These are phyloP conservation scores for Melipona beecheii DNA, from an alignment of 2,888 invertebrate species.

Conservation along the genomic window DNA sequence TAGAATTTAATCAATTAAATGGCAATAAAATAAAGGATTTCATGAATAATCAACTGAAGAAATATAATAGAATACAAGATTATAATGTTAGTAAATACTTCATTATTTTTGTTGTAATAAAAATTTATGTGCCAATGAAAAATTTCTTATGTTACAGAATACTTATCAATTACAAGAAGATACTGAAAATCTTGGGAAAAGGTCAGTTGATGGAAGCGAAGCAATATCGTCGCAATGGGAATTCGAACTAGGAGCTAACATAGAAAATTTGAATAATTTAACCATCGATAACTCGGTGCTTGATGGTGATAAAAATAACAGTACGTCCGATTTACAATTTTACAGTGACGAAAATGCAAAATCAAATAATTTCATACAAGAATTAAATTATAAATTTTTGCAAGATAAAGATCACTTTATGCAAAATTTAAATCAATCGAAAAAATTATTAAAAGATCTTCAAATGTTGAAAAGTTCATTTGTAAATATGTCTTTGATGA, in stretches of 20 bases:
- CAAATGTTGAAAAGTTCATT: constrained; percentile 28
- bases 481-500: constrained; percentile 13
- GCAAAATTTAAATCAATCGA: constrained; percentile 38
- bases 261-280: constrained; percentile 90
- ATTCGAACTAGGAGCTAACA: constrained; percentile 90
- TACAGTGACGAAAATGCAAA: constrained; percentile 33
- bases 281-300: constrained; percentile 62
- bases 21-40: constrained; percentile 75
- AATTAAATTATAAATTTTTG: constrained; percentile 27
- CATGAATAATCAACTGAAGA: constrained; percentile 74
- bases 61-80: constrained; percentile 74
- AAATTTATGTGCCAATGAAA: neutral
- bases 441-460: constrained; percentile 29
- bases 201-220: constrained; percentile 90
- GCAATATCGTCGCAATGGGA: constrained; percentile 90
- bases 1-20: constrained; percentile 75
- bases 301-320: constrained; percentile 35
- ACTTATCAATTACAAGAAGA: constrained; percentile 88
- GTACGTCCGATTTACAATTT: constrained; percentile 32
- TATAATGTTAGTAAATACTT: constrained; percentile 75
- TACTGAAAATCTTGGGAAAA: constrained; percentile 89
- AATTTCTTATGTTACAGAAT: constrained; percentile 76
- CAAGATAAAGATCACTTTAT: constrained; percentile 30
- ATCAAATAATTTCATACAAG: constrained; percentile 8
- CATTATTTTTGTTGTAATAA: neutral